These are phyloP conservation scores for Dipus sagitta DNA, from an alignment of 2,797 vertebrate genomes.

Conservation along the genomic window DNA sequence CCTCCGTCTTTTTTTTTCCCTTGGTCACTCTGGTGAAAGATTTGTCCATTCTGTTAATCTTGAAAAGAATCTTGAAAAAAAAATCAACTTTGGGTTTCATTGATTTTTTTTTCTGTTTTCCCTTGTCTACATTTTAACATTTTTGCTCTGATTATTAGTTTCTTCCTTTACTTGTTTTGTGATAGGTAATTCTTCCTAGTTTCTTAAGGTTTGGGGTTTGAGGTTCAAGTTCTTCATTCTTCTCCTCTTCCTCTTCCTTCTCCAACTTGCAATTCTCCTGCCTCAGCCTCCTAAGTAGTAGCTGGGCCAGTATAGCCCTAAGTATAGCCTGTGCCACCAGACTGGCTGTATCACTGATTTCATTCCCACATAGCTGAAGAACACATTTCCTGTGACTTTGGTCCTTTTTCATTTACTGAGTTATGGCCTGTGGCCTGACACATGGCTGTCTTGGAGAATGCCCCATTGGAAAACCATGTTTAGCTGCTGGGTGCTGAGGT, in stretches of 20 bases:
- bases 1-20: neutral
- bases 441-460: rapidly evolving
- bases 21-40: neutral
- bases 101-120: neutral
- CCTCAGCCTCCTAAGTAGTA: neutral
- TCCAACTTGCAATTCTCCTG: too few relatives aligned
- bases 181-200: neutral
- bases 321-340: too few relatives aligned
- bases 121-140: neutral
- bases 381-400: rapidly evolving
- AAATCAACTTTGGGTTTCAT: rapidly evolving
- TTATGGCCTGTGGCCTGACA: rapidly evolving
- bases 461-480: rapidly evolving
- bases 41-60: rapidly evolving
- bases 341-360: too few relatives aligned
- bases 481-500: rapidly evolving
- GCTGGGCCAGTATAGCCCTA: too few relatives aligned
- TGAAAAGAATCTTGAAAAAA: neutral
- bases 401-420: rapidly evolving
- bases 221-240: too few relatives aligned
- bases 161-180: neutral
- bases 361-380: neutral
- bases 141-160: too few relatives aligned
- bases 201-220: neutral
- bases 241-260: too few relatives aligned